These are phyloP conservation scores for Amazona finschi DNA, from an alignment of 2,797 vertebrate species.

Conservation along the genomic window DNA sequence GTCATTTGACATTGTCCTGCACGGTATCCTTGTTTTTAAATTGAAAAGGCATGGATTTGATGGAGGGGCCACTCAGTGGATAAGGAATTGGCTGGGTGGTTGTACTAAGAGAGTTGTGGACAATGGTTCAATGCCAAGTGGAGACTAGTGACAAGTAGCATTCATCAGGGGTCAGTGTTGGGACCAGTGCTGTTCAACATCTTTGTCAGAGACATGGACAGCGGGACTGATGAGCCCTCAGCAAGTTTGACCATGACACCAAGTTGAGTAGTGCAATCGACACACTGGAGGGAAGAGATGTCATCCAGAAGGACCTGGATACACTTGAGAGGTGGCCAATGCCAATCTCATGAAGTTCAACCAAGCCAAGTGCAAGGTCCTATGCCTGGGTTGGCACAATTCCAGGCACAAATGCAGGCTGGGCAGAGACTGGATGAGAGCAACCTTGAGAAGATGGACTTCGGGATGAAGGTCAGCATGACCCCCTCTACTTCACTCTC, in stretches of 20 bases:
- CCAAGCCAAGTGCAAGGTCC: background rate
- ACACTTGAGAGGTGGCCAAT: background rate
- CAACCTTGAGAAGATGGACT: background rate
- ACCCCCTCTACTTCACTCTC: background rate
- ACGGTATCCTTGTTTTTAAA: background rate
- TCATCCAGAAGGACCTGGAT: background rate
- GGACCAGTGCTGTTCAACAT: background rate
- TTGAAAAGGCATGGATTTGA: background rate
- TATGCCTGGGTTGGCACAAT: background rate
- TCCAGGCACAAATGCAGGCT: background rate
- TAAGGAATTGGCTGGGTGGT: background rate
- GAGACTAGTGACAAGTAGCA: background rate
- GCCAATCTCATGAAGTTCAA: background rate
- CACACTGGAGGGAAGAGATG: background rate
- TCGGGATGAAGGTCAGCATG: background rate
- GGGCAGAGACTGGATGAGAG: background rate
- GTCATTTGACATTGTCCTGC: background rate
- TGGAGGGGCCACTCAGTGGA: background rate
- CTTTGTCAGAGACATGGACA: background rate
- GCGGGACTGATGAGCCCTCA: background rate
- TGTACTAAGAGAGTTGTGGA: background rate
- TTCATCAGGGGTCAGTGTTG: background rate
- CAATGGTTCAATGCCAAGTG: background rate
- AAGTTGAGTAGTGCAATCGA: background rate
- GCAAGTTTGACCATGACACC: background rate